Conservation (phyloP, 2,113 vertebrate species). For the Pachycephala philippinensis region DNA sequence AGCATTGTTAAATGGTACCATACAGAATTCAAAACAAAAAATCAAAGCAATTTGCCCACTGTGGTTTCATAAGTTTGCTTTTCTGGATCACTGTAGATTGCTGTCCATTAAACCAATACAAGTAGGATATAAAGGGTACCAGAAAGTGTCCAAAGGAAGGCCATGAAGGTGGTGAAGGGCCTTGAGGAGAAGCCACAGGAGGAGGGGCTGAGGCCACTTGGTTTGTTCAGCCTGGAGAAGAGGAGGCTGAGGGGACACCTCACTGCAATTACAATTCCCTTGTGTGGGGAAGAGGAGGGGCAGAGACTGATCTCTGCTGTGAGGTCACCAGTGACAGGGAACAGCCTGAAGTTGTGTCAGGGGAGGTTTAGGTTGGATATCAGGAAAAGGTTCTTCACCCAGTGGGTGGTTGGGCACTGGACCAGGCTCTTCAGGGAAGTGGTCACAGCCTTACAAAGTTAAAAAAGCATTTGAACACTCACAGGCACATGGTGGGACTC, state of each 20-base stretch:
- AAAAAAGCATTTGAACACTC: rapidly evolving
- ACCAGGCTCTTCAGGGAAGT: not conserved
- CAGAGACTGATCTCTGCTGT: not conserved
- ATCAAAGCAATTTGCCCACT: not conserved
- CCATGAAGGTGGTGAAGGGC: not conserved
- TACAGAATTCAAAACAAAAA: not conserved
- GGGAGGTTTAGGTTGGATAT: not conserved
- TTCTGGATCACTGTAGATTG: not conserved
- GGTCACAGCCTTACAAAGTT: not conserved
- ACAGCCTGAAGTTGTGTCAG: not conserved
- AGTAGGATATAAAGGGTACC: not conserved
- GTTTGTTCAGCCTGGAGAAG: not conserved
- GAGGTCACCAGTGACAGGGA: not conserved
- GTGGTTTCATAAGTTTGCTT: not conserved
- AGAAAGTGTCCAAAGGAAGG: not conserved
- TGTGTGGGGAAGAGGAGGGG: not conserved
- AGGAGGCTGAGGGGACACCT: not conserved
- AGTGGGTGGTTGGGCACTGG: rapidly evolving
- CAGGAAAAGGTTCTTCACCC: not conserved
- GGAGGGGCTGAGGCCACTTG: not conserved
- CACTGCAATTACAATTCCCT: not conserved
- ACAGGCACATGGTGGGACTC: not conserved
- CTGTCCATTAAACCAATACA: not conserved
- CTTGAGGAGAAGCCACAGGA: not conserved
- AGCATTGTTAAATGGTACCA: not conserved